phyloP scores from a whole-genome alignment of 2,888 invertebrate genomes.

The Epistrophe grossulariae region DNA sequence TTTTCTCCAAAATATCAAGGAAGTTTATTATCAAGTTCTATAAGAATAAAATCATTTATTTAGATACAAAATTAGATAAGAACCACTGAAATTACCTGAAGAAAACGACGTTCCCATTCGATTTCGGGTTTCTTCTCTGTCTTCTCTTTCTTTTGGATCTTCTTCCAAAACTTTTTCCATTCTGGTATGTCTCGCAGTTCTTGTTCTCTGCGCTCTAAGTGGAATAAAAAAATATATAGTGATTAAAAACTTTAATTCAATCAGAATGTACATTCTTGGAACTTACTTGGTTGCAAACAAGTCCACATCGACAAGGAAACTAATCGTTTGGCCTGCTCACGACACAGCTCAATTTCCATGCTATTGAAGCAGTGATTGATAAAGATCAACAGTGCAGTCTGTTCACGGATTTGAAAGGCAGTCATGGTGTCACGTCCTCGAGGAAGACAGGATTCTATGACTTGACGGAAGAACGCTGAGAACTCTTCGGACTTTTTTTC shows the following conservation, averaged over 20 bases:
- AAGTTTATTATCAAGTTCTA: slow-evolving; percentile 92
- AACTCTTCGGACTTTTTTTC: slow-evolving; percentile 91
- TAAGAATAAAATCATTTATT: neutral
- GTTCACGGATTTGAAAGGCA: slow-evolving; percentile 86
- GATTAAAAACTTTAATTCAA: neutral
- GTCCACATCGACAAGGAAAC: slow-evolving; percentile 98
- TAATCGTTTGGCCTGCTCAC: slow-evolving; percentile 95
- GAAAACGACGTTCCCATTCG: slow-evolving; percentile 94
- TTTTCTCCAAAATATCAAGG: slow-evolving; percentile 90
- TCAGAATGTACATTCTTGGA: too few species aligned
- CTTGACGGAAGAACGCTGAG: slow-evolving; percentile 92
- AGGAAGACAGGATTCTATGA: slow-evolving; percentile 89
- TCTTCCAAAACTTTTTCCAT: slow-evolving; percentile 96
- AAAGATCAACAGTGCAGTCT: slow-evolving; percentile 94
- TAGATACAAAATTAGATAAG: fast-evolving
- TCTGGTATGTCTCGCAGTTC: slow-evolving; percentile 94
- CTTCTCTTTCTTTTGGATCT: slow-evolving; percentile 91
- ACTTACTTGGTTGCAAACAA: slow-evolving; percentile 91
- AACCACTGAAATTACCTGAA: slow-evolving; percentile 84
- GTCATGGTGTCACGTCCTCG: slow-evolving; percentile 80
- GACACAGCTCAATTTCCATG: slow-evolving; percentile 96
- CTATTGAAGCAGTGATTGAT: slow-evolving; percentile 98
- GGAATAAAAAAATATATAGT: neutral
- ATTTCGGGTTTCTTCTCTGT: slow-evolving; percentile 88
- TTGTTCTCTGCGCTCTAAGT: slow-evolving; percentile 90